Percentiles rank a stretch among this genome's conserved stretches.
phyloP scores from a whole-genome alignment of 2,113 vertebrate species.

The Coptodon rendalli region DNA sequence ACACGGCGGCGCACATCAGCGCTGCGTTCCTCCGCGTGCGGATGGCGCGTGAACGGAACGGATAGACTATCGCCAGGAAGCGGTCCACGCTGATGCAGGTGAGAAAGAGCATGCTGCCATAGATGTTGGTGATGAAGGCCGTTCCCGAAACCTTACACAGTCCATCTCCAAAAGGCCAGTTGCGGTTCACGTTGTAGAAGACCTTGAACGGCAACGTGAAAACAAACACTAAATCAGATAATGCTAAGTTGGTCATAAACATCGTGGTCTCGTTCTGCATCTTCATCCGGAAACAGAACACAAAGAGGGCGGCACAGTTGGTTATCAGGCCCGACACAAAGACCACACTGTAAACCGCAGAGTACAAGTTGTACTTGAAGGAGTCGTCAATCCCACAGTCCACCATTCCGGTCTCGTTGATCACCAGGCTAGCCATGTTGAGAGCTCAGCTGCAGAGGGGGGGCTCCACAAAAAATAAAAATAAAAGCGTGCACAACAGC shows the following conservation, averaged over 20 bases:
- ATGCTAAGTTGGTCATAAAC: slow-evolving; percentile 94
- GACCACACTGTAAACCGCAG: slow-evolving; percentile 91
- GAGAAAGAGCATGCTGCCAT: slow-evolving; percentile 97
- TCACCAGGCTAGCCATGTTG: slow-evolving; percentile 71
- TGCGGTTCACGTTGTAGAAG: slow-evolving; percentile 93
- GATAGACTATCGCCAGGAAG: slow-evolving; percentile 94
- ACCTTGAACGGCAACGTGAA: slow-evolving; percentile 96
- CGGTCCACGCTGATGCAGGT: slow-evolving; percentile 96
- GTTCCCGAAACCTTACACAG: slow-evolving; percentile 95
- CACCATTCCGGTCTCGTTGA: slow-evolving; percentile 80
- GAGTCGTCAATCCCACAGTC: slow-evolving; percentile 92
- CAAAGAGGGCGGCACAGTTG: slow-evolving; percentile 93
- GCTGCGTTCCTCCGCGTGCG: slow-evolving; percentile 86
- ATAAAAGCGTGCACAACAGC: not conserved
- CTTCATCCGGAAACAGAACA: slow-evolving; percentile 95
- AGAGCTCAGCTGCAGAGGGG: not conserved
- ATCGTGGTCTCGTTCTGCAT: slow-evolving; percentile 92
- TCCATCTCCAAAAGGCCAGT: slow-evolving; percentile 96
- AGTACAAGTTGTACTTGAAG: slow-evolving; percentile 97
- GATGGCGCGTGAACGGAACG: slow-evolving; percentile 87
- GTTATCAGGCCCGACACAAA: slow-evolving; percentile 92
- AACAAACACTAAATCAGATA: slow-evolving; percentile 93
- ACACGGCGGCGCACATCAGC: slow-evolving; percentile 87
- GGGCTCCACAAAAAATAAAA: not conserved
- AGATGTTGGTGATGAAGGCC: slow-evolving; percentile 96